Evolutionary conservation across 2,113 vertebrate species (phyloP), one percentile per base, ranked within the genome.

Genomic region (Rana temporaria): DNA sequence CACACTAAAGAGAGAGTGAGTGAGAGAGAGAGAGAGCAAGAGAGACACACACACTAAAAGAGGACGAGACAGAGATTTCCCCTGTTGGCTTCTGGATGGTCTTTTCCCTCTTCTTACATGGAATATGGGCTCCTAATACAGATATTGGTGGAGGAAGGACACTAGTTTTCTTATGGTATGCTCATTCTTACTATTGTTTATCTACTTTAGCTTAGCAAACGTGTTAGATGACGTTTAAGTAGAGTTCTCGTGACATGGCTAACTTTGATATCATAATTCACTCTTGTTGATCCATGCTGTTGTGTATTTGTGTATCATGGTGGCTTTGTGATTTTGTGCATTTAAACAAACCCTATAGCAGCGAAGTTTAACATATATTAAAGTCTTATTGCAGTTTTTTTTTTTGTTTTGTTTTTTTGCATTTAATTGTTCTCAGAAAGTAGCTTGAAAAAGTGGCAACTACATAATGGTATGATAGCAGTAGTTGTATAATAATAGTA

Each of bases 71-170:
- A 90, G 90, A 79, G 82, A 88, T 90, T 90, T 86, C 89, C 87
- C 91, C 89, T 89, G 90, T 90, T 90, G 90, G 81, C 90, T 89
- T 84, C 87, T 78, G 83, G 89, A 86, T 91, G 86, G 79, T 80
- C 85, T 89, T 90, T 79, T 78, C 62, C 77, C 66, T 82, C 87
- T 87, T 89, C 86, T 0, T 18, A 87, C 85, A 86, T 89, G 91
- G 91, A 91, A 90, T 84, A 73, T 89, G 89, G 90, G 91, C 69
- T 89, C 81, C 85, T 86, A 85, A 89, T 89, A 88, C 88, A 88
- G 77, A 90, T 85, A 85, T 88, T 90, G 79, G 0, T 88, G 92
- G 52, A 92, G 93, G 91, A 89, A 90, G 91, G 86, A 85, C 84
- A 18, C 86, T 85, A 88, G 76, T 68, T 87, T 91, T 90, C 79